These are phyloP conservation scores for Apostichopus leukothele DNA, from an alignment of 53 echinoderm and acorn worm genomes.

Conservation along the genomic window DNA sequence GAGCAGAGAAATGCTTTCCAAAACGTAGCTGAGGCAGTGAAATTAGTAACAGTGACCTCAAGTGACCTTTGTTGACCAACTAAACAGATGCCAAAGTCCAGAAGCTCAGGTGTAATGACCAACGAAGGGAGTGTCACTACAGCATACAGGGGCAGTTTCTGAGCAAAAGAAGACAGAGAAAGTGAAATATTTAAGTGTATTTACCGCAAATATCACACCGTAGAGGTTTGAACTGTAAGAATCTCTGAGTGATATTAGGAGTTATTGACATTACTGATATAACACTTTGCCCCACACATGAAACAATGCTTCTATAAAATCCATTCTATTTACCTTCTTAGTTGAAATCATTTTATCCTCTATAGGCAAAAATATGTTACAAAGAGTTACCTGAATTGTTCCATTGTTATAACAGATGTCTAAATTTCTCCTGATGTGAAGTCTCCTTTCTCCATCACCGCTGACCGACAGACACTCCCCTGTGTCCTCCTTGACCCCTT, in stretches of 20 bases:
- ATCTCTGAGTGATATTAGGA: no score
- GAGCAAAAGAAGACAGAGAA: not conserved
- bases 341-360: no score
- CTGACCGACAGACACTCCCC: slow-evolving; percentile 50
- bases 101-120: slow-evolving; percentile 53
- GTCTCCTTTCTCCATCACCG: slow-evolving; percentile 66
- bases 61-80: slow-evolving; percentile 88
- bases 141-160: slow-evolving; percentile 87
- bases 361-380: no score
- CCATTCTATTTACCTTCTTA: no score
- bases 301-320: no score
- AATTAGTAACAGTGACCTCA: slow-evolving; percentile 78
- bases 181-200: not conserved
- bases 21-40: slow-evolving; percentile 77
- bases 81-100: slow-evolving; percentile 93
- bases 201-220: not conserved
- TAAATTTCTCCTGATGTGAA: slow-evolving; percentile 74
- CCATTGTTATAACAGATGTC: slow-evolving; percentile 81
- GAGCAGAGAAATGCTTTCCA: slow-evolving; percentile 66
- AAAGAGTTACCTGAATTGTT: slow-evolving; percentile 72
- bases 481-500: slow-evolving; percentile 28
- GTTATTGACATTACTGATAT: no score
- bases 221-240: not conserved
- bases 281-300: no score
- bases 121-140: slow-evolving; percentile 82